phyloP scores from a whole-genome alignment of 2,113 vertebrate genomes.

The Aix galericulata region DNA sequence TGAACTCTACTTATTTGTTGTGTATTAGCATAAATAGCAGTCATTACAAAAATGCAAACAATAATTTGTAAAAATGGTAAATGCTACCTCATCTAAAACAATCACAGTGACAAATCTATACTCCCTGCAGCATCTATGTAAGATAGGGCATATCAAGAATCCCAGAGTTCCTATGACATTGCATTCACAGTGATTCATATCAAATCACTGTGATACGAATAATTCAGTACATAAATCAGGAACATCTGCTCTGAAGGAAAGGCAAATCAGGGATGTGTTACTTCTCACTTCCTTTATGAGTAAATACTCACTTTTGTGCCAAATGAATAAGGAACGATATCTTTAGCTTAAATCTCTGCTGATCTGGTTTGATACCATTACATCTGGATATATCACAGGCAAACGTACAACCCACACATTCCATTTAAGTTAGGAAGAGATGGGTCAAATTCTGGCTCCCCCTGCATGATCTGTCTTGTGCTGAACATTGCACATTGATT shows the following conservation, averaged over 20 bases:
- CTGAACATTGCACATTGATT: neutral
- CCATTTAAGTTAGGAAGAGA: neutral
- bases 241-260: neutral
- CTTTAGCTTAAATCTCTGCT: neutral
- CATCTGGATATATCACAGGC: neutral
- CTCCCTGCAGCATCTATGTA: neutral
- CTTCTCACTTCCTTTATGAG: neutral
- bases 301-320: neutral
- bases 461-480: neutral
- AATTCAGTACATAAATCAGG: neutral
- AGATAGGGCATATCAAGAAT: neutral
- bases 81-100: neutral
- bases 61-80: neutral
- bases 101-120: neutral
- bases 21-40: neutral
- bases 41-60: neutral
- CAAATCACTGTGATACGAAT: neutral
- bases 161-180: neutral
- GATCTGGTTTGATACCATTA: neutral
- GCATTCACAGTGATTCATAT: neutral
- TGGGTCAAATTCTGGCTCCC: neutral
- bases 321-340: neutral
- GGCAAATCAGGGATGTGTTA: neutral
- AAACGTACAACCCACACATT: neutral
- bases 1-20: neutral